A percentile compares a stretch with the other conserved stretches of the same genome.
Conservation (phyloP, 2,888 invertebrate species). For the Amphimallon solstitiale region DNA sequence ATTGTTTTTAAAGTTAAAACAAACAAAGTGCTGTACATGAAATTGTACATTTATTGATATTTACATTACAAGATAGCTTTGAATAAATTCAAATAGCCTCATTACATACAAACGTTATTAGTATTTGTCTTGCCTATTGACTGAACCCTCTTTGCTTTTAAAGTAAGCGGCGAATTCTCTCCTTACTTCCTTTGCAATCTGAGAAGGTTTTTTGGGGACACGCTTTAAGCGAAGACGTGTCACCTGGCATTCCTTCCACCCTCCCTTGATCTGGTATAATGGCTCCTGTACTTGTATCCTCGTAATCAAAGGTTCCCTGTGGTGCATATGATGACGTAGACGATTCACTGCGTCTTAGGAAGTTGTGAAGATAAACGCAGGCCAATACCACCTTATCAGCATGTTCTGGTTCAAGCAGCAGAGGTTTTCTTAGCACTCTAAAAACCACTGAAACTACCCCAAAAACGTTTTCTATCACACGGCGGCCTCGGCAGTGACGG, state of each 20-base stretch:
- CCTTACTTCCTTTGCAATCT: background rate
- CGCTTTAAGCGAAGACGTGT: no score
- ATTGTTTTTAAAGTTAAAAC: no score
- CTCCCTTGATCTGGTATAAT: background rate
- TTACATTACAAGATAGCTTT: no score
- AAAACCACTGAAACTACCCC: conserved; percentile 43
- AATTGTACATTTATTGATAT: no score
- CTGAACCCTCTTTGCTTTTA: background rate
- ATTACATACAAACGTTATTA: no score
- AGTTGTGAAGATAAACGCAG: conserved; percentile 48
- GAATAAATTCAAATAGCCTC: no score
- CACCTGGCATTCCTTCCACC: no score
- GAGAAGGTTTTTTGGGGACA: background rate
- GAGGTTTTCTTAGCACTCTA: conserved; percentile 45
- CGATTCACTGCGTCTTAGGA: conserved; percentile 36
- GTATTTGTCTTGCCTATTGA: background rate
- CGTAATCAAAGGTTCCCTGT: background rate
- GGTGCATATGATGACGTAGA: background rate
- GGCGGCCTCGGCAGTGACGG: conserved; percentile 39
- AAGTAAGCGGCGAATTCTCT: background rate
- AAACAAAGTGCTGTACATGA: no score
- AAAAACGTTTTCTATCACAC: conserved; percentile 46
- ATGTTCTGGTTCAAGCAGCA: conserved; percentile 45
- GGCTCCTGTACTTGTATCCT: background rate
- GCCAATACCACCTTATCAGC: conserved; percentile 44